Conservation (phyloP, 2,113 vertebrate genomes). For the Stictonetta naevosa region DNA sequence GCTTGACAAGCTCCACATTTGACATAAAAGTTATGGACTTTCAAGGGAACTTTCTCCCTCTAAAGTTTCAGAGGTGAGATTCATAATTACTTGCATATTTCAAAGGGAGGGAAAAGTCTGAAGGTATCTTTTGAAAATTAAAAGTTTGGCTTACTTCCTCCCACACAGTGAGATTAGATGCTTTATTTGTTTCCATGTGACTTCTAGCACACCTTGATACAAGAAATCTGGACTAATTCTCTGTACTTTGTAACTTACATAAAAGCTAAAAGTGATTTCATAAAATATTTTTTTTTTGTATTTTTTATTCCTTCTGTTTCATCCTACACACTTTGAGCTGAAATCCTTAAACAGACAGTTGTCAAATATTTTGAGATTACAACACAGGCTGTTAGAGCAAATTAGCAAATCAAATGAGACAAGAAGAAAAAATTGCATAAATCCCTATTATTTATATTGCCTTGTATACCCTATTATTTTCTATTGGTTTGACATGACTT, state of each 20-base stretch:
- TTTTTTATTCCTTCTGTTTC: not conserved
- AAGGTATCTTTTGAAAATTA: not conserved
- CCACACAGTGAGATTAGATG: not conserved
- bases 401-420: not conserved
- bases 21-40: not conserved
- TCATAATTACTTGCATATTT: not conserved
- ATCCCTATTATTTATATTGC: not conserved
- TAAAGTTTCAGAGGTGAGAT: not conserved
- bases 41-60: not conserved
- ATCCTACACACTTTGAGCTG: not conserved
- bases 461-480: not conserved
- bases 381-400: not conserved
- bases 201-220: not conserved
- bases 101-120: not conserved
- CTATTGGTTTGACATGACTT: not conserved
- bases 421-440: not conserved
- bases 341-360: not conserved
- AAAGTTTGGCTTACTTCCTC: not conserved
- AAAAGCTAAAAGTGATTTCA: not conserved
- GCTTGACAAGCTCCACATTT: not conserved
- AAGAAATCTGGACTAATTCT: not conserved
- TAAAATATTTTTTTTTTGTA: accelerated
- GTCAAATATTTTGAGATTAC: not conserved
- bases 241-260: not conserved
- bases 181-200: not conserved